Percentiles rank a stretch among this genome's conserved stretches.
These are phyloP conservation scores for Synergus laeviventris DNA, from an alignment of 2,888 invertebrate species.

Conservation along the genomic window DNA sequence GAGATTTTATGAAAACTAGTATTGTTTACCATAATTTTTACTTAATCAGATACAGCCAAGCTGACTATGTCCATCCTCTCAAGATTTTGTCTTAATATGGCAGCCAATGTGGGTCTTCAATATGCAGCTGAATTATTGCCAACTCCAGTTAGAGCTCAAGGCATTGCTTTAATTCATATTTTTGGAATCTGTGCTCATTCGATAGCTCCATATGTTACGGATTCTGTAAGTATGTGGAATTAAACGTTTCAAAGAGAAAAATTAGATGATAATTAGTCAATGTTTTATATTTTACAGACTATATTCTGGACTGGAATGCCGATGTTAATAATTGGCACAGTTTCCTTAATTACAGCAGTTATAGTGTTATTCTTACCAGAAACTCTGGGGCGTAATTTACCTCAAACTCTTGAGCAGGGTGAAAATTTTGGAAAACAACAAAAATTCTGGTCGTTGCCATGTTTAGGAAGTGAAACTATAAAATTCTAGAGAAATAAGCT, in stretches of 20 bases:
- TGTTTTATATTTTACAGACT: constrained; percentile 59
- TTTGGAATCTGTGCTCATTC: constrained; percentile 92
- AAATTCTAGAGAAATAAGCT: constrained; percentile 8
- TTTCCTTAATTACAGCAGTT: constrained; percentile 85
- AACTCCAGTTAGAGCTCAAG: constrained; percentile 91
- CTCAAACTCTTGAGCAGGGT: constrained; percentile 90
- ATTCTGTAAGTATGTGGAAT: constrained; percentile 83
- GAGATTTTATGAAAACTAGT: too few species aligned
- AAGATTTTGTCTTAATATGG: constrained; percentile 91
- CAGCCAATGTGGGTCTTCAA: constrained; percentile 92
- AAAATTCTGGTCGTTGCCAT: constrained; percentile 87
- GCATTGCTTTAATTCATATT: constrained; percentile 90
- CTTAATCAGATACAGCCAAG: constrained; percentile 81
- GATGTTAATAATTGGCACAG: constrained; percentile 84
- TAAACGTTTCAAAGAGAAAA: constrained; percentile 51
- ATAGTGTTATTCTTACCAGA: constrained; percentile 89
- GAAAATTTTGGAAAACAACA: constrained; percentile 90
- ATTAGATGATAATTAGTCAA: neutral
- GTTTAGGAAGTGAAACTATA: constrained; percentile 52
- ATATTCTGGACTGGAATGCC: constrained; percentile 78
- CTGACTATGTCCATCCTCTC: constrained; percentile 88
- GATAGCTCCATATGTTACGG: constrained; percentile 89
- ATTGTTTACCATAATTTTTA: too few species aligned
- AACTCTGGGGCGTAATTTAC: constrained; percentile 89
- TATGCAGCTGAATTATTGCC: constrained; percentile 92